Base-by-base conservation (phyloP, 2,797 vertebrate genomes). In the Apogon hyalosoma region DNA sequence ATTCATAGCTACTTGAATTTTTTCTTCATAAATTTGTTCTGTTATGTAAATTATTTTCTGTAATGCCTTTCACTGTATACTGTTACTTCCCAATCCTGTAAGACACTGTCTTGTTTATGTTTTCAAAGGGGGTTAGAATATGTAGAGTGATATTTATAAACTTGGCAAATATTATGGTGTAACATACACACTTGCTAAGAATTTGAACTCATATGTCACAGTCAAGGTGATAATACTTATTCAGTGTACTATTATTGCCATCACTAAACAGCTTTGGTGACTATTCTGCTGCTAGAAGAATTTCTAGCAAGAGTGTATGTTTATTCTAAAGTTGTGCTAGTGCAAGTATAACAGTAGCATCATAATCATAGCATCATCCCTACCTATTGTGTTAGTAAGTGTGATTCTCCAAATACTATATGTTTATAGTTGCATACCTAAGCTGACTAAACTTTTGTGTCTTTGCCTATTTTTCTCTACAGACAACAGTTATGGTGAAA, bases 401-500 rank as follows among this genome's bases (percentile, higher is more conserved):
- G 15, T 51, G 31, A 0, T 54, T 40, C 6, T 45, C 61, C 1
- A 42, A 33, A n/a, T 7, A 21, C 3, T 63, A 16, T 41, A 41
- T 16, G 39, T 45, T 2, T 52, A 24, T 43, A 7, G 56, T 6
- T 54, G 5, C 41, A 7, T 68, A 40, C 57, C 3, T 61, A 5
- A 59, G 7, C 53, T 50, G 39, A 75, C 64, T 81, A 69, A 83
- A 57, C 1, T 57, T 76, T 71, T 55, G 1, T 70, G 18, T 64
- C 6, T 28, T 15, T 28, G 13, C 19, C 14, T 53, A 69, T 79
- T 60, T 86, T 83, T 92, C 80, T 77, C 21, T 90, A 9, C 92
- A 99, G 97, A 94, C 92, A 66, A 94, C 95, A 58, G 87, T 85
- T 40, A 91, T 90, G 82, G 94, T 96, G 88, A 94, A 96, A 57